A percentile compares a stretch with the other conserved stretches of the same genome.
Conservation (phyloP, 2,888 invertebrate species). For the Phalera bucephala region DNA sequence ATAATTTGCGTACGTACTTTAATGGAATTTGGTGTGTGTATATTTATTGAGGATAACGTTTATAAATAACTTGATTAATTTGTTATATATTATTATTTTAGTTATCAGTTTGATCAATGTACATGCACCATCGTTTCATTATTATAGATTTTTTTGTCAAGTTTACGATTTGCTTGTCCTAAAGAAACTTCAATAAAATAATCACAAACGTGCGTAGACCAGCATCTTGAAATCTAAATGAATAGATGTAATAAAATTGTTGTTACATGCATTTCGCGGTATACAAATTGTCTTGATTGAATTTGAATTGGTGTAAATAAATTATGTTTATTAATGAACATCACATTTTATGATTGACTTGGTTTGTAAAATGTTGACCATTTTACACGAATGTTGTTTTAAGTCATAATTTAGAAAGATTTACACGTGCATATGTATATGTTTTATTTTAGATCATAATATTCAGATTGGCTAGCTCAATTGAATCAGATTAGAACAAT, state of each 20-base stretch:
- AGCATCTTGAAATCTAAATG: not conserved
- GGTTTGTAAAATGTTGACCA: constrained; percentile 44
- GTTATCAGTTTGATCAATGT: not conserved
- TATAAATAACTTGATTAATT: not conserved
- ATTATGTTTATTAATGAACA: constrained; percentile 34
- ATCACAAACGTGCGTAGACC: not conserved
- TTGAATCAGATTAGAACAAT: constrained; percentile 39
- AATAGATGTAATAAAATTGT: constrained; percentile 14
- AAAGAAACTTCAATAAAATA: not conserved
- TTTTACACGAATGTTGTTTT: constrained; percentile 40
- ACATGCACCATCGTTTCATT: not conserved
- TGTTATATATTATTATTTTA: not conserved
- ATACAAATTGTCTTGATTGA: constrained; percentile 9
- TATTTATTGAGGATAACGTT: not conserved
- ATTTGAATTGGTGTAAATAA: constrained; percentile 21
- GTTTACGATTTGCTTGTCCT: not conserved
- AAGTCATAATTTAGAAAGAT: constrained; percentile 40
- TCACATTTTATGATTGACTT: constrained; percentile 33
- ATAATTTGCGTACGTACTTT: no score
- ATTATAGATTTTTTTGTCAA: no score
- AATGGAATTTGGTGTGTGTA: not conserved
- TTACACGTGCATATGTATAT: constrained; percentile 38
- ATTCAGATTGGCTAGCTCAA: constrained; percentile 32
- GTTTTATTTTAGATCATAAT: constrained; percentile 38
- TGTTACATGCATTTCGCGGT: constrained; percentile 10